Percentiles rank a stretch among this genome's conserved stretches.
phyloP scores from a whole-genome alignment of 2,797 vertebrate species.

The Tauraco hartlaubi region DNA sequence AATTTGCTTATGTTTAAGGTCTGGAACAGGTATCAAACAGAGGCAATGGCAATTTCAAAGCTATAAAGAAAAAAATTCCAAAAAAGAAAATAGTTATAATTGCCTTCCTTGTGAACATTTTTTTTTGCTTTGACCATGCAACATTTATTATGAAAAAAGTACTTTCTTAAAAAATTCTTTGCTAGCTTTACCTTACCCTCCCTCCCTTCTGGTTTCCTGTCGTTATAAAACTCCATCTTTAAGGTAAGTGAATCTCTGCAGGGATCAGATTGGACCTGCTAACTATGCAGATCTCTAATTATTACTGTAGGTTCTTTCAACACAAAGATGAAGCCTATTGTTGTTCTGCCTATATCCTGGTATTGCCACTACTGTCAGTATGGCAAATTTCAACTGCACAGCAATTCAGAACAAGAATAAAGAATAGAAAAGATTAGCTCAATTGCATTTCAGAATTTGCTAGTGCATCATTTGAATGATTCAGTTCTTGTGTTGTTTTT shows the following conservation, averaged over 20 bases:
- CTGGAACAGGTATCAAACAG: background rate
- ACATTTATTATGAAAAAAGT: background rate
- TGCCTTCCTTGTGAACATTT: background rate
- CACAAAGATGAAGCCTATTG: background rate
- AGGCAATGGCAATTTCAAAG: background rate
- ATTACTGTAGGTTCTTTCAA: background rate
- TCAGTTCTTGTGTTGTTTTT: background rate
- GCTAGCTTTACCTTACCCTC: background rate
- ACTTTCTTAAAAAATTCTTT: background rate
- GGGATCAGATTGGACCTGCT: background rate
- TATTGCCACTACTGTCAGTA: background rate
- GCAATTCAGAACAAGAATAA: background rate
- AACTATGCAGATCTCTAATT: background rate
- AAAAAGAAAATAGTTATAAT: background rate
- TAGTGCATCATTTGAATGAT: background rate
- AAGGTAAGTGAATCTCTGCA: background rate
- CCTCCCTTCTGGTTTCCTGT: background rate
- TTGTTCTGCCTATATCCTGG: background rate
- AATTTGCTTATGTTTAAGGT: background rate
- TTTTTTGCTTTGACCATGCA: background rate
- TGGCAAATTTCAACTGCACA: background rate
- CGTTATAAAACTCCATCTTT: background rate
- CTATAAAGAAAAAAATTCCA: background rate
- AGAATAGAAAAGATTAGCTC: background rate
- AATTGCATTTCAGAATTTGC: background rate